phyloP scores from a whole-genome alignment of 1,140 invertebrate species.

The Sminthurinus signatus region DNA sequence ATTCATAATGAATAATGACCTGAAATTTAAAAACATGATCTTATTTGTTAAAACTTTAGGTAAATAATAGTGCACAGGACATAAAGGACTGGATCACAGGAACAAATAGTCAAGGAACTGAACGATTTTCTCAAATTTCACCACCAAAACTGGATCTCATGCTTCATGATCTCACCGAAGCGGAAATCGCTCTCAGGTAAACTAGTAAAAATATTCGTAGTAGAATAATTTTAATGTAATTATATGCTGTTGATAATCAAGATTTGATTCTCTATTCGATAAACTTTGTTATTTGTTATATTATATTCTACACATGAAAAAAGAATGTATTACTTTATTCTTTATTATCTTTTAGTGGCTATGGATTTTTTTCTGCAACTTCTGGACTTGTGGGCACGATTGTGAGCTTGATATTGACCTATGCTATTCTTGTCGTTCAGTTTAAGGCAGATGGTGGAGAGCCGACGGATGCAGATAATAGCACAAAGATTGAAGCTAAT shows the following conservation, averaged over 20 bases:
- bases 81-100: constrained; percentile 3
- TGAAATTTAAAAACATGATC: background rate
- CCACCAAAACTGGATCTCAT: constrained; percentile 4
- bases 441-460: constrained; percentile 2
- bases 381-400: constrained; percentile 14
- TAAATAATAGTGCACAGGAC: background rate
- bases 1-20: too few species aligned
- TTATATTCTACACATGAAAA: background rate
- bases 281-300: too few species aligned
- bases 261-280: too few species aligned
- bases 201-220: too few species aligned
- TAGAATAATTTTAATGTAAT: too few species aligned
- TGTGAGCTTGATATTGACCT: constrained; percentile 10
- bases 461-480: background rate
- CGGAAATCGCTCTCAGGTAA: constrained; percentile 1
- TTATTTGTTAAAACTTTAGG: background rate
- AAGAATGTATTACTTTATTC: background rate
- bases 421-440: constrained; percentile 14
- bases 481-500: too few species aligned
- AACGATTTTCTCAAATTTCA: background rate
- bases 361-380: constrained; percentile 6
- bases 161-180: background rate
- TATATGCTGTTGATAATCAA: too few species aligned
- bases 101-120: too few species aligned
- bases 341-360: constrained; percentile 12